Conservation (phyloP, 2,888 invertebrate species). For the Tanypteryx hageni region DNA sequence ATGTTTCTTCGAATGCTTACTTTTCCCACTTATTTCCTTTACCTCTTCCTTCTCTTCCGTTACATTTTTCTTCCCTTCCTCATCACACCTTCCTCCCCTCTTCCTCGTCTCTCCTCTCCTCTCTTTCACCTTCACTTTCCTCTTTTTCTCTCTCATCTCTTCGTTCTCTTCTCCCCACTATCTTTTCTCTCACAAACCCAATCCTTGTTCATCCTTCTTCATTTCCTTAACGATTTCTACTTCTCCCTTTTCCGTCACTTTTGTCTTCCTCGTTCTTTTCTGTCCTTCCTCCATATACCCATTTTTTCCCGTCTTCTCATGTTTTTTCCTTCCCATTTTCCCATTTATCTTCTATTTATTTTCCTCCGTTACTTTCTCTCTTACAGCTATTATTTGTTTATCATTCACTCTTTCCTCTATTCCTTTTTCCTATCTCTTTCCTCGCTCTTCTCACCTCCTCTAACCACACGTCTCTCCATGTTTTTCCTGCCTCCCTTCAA, state of each 20-base stretch:
- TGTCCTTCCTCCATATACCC: neutral
- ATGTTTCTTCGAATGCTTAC: neutral
- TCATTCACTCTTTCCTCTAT: neutral
- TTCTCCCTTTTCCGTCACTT: neutral
- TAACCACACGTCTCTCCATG: neutral
- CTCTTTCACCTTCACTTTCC: neutral
- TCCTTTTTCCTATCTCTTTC: neutral
- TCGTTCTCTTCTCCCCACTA: neutral
- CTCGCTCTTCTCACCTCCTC: neutral
- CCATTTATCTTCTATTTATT: neutral
- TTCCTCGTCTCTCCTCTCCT: neutral
- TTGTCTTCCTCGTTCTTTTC: neutral
- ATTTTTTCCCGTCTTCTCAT: neutral
- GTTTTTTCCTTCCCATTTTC: neutral
- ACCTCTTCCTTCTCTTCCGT: neutral
- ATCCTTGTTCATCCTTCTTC: neutral
- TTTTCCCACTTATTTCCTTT: neutral
- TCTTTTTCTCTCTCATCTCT: no score
- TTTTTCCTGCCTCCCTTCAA: neutral
- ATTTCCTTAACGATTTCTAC: neutral
- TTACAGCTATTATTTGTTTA: neutral
- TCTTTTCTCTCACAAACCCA: neutral
- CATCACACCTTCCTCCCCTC: neutral
- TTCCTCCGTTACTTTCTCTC: neutral
- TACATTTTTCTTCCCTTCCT: neutral